These are phyloP conservation scores for Streptopelia turtur DNA, from an alignment of 2,797 vertebrate genomes.

Conservation along the genomic window DNA sequence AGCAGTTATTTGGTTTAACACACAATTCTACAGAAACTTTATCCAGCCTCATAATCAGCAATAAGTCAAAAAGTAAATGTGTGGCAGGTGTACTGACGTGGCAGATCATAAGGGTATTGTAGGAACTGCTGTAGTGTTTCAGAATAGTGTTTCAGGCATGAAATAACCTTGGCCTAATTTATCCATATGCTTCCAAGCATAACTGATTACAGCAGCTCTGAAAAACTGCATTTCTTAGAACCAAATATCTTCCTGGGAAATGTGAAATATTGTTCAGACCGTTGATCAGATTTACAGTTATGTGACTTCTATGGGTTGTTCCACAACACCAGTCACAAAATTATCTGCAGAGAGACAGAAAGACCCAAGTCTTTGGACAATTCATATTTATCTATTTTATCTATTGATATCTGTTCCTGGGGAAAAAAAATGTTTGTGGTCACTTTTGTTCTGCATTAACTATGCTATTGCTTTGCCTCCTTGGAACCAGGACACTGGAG, in stretches of 20 bases:
- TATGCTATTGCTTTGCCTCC: rapidly evolving
- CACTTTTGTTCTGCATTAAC: not conserved
- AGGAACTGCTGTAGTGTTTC: not conserved
- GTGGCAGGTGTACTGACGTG: not conserved
- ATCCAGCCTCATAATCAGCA: not conserved
- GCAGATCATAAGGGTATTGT: not conserved
- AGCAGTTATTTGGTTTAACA: not conserved
- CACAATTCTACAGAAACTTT: not conserved
- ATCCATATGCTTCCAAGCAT: not conserved
- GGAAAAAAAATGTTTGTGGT: not conserved
- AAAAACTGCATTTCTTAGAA: not conserved
- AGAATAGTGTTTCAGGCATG: not conserved
- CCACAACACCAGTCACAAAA: not conserved
- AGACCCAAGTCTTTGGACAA: not conserved
- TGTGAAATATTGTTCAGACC: not conserved
- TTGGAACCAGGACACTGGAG: not conserved
- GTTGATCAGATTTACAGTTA: not conserved
- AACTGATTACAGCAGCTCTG: not conserved
- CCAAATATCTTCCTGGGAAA: not conserved
- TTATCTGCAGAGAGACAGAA: not conserved
- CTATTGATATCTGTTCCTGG: not conserved
- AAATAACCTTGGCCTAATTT: conserved; percentile 11
- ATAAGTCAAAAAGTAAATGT: not conserved
- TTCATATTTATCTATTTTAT: not conserved
- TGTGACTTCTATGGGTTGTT: not conserved